A percentile compares a stretch with the other conserved stretches of the same genome.
Conservation (phyloP, 2,113 vertebrate genomes). For the Bostrychus sinensis region DNA sequence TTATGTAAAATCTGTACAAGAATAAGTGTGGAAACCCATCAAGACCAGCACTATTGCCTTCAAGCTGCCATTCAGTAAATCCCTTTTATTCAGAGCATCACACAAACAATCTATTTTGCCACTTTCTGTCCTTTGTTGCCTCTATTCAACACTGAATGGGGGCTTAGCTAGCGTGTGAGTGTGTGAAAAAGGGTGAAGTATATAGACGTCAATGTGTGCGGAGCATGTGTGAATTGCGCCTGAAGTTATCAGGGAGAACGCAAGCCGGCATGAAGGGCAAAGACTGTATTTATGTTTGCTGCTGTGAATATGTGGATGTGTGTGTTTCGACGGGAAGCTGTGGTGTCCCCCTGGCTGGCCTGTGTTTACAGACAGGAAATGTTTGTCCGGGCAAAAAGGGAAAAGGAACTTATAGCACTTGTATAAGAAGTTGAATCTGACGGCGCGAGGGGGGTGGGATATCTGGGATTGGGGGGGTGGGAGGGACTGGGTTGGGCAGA, state of each 20-base stretch:
- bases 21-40: slow-evolving; percentile 33
- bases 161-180: slow-evolving; percentile 15
- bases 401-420: slow-evolving; percentile 72
- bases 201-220: slow-evolving; percentile 14
- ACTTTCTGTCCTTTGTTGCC: slow-evolving; percentile 23
- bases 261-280: slow-evolving; percentile 51
- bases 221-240: slow-evolving; percentile 40
- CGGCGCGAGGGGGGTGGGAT: slow-evolving; percentile 33
- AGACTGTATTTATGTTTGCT: slow-evolving; percentile 47
- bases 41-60: slow-evolving; percentile 22
- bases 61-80: slow-evolving; percentile 39
- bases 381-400: slow-evolving; percentile 78
- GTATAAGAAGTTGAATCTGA: slow-evolving; percentile 55
- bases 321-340: slow-evolving; percentile 61
- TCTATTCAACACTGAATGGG: slow-evolving; percentile 22
- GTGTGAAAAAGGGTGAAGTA: neutral
- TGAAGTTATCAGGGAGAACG: slow-evolving; percentile 44
- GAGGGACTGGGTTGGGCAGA: slow-evolving; percentile 51
- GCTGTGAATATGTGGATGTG: slow-evolving; percentile 16
- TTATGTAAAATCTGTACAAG: neutral
- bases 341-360: slow-evolving; percentile 63
- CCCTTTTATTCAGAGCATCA: slow-evolving; percentile 30
- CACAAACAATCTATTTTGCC: slow-evolving; percentile 31
- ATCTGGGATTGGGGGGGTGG: slow-evolving; percentile 62
- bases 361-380: slow-evolving; percentile 80